Base-by-base conservation (phyloP, 2,113 vertebrate genomes). In the Corythornis cristatus region DNA sequence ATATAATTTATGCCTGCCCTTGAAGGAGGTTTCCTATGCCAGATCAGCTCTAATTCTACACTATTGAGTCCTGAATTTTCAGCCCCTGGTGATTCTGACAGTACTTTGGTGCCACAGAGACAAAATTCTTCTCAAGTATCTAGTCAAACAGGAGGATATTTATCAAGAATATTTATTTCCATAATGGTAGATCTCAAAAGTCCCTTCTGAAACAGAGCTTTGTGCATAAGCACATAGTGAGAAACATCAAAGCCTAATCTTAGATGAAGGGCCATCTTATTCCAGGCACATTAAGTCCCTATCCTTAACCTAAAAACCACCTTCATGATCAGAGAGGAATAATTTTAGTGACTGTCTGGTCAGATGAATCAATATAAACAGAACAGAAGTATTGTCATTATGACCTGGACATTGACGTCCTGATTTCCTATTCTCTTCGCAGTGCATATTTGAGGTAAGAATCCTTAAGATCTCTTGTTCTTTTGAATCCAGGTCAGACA, bases 201-300 rank as follows among this genome's bases (percentile, higher is more conserved):
- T 89, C 51, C 35, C 60, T 72, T 91, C 78, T 60, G 46, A 91
- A 84, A 77, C 51, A 79, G 15, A 86, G 19, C 54, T 89, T 82
- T 46, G 19, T 46, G 25, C 68, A 60, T 76, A 90, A 84, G 54
- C 64, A 70, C 28, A 71, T 5, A 46, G 42, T 17, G 31, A 90
- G 50, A 82, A 84, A 92, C 78, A 89, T 89, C 71, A 95, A 95
- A 96, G 62, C n/a, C 25, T 54, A 46, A 43, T n/a, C 42, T 33
- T 62, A 70, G 51, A 85, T 61, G 81, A 89, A 73, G 50, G 31
- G n/a, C 10, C 33, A 48, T 87, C 93, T 93, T 74, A 64, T 70
- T 94, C 64, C 74, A 88, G 62, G 51, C n/a, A 77, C 0, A 0
- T 58, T 25, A 66, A 76, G 18, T 82, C 19, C n/a, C 58, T 31